Percentiles rank a stretch among this genome's conserved stretches.
Conservation (phyloP, 2,888 invertebrate species). For the Phragmatobia fuliginosa region DNA sequence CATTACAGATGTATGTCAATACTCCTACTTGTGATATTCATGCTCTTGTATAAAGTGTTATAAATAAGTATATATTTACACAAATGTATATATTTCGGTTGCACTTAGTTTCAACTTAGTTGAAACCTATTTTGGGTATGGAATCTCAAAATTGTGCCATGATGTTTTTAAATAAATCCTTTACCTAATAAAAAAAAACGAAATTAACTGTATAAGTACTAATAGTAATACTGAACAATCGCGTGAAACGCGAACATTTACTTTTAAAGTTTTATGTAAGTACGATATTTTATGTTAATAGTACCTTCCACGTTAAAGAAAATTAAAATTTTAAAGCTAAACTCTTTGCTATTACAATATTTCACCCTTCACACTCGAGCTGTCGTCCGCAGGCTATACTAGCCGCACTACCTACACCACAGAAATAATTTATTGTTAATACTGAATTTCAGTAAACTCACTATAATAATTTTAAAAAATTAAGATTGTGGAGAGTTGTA, state of each 20-base stretch:
- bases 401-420: conserved; percentile 27
- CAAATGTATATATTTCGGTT: not conserved
- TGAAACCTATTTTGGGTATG: no score
- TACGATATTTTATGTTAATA: conserved; percentile 18
- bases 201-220: not conserved
- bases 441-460: not conserved
- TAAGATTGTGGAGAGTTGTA: not conserved
- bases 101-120: not conserved
- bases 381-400: conserved; percentile 40
- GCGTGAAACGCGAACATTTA: not conserved
- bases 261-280: not conserved
- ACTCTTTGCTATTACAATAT: conserved; percentile 44
- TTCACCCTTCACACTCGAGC: conserved; percentile 38
- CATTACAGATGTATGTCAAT: conserved; percentile 20
- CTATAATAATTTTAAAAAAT: not conserved
- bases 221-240: not conserved
- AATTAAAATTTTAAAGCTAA: conserved; percentile 51
- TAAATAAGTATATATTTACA: not conserved
- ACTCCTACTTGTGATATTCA: not conserved
- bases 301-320: conserved; percentile 41
- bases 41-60: not conserved
- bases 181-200: not conserved
- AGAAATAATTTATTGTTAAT: conserved; percentile 9
- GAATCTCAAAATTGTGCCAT: not conserved
- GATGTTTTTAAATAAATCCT: not conserved